phyloP scores from a whole-genome alignment of 1,140 invertebrate genomes.

The Calosoma granatense region DNA sequence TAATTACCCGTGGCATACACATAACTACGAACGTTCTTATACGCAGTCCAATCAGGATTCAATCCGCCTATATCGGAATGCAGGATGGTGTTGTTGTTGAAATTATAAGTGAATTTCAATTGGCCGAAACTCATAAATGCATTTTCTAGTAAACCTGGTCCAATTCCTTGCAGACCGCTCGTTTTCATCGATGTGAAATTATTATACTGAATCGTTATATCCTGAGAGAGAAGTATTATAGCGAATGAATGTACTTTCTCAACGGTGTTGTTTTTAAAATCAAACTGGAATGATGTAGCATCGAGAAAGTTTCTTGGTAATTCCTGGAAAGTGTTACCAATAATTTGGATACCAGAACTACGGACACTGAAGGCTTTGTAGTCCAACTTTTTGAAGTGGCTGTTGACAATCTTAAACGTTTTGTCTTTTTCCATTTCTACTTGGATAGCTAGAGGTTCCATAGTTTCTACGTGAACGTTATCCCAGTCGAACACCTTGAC shows the following conservation, averaged over 20 bases:
- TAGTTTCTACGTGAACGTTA: neutral
- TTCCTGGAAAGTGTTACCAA: neutral
- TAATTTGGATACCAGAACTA: neutral
- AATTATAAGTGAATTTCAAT: neutral
- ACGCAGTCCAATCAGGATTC: neutral
- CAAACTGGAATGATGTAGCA: neutral
- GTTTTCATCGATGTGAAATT: neutral
- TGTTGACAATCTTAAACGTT: neutral
- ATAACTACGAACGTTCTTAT: neutral
- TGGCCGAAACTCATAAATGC: neutral
- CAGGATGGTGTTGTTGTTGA: neutral
- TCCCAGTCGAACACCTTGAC: neutral
- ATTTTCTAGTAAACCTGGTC: neutral
- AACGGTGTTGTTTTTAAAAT: neutral
- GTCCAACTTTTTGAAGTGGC: neutral
- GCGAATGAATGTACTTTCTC: neutral
- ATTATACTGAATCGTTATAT: neutral
- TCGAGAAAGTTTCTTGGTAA: neutral
- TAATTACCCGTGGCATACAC: neutral
- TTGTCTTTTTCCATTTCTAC: neutral
- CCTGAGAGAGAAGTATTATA: neutral
- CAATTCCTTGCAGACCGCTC: neutral
- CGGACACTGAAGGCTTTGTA: neutral
- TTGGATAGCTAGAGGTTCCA: neutral
- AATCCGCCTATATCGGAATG: neutral